Base-by-base conservation (phyloP, 2,797 vertebrate species). In the Diplodus sargus region DNA sequence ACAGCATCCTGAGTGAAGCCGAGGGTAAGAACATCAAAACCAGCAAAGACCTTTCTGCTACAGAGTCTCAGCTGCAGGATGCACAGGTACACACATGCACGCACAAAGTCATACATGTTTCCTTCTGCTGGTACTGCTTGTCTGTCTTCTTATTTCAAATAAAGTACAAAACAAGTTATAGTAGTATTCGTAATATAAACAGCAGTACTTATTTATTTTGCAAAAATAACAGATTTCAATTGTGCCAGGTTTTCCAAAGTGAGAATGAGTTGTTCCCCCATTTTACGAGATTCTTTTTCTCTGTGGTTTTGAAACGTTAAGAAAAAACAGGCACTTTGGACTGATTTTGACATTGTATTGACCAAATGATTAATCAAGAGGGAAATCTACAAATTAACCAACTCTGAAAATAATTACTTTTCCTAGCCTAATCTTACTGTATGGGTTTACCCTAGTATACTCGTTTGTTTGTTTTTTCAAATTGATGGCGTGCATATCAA, bases 1-100 rank as follows among this genome's bases (percentile, higher is more conserved):
- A 96, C 13, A 62, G 84, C 47, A 91, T 97, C 39, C 91, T 99
- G 83, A 96, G 95, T 84, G 95, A 97, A 81, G 95, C 96, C 0
- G 98, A 99, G 76, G 95, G 97, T 79, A 99, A 99, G 89, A 96
- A 95, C 79, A 97, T 96, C 87, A 99, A 99, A 84, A 94, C 95
- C 88, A 94, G 95, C 85, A 98, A 98, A 90, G 97, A 99, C 83
- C 94, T 96, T 3, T 95, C 97, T 22, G 83, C 96, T 34, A 70
- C 96, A 10, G 97, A 98, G 88, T 99, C 98, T 22, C 97, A 98
- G 76, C 95, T 99, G 20, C 96, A 98, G 90, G 98, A 99, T 15
- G 79, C 96, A 1, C 97, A 99, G 97, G 98, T 99, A 91, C 4
- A 11, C 11, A 16, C 20, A n/a, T 15, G 15, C 11, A 16, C 20